phyloP scores from a whole-genome alignment of 2,888 invertebrate genomes.

The Tachina lurida region DNA sequence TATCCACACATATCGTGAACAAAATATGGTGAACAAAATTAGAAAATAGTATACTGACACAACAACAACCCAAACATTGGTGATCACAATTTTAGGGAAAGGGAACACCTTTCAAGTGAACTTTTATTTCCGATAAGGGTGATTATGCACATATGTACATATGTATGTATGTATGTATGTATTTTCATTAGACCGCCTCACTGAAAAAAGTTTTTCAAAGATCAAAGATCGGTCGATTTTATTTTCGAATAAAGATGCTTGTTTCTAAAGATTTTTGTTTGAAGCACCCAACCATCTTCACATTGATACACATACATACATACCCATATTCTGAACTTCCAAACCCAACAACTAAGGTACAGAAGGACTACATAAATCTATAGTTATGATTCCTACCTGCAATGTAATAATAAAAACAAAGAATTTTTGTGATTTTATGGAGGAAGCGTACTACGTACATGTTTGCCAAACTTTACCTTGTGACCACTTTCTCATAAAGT shows the following conservation, averaged over 20 bases:
- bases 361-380: conserved; percentile 98
- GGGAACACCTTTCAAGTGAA: no score
- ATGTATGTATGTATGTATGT: background rate
- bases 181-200: background rate
- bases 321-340: conserved; percentile 90
- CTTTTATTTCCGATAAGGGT: background rate
- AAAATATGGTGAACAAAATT: no score
- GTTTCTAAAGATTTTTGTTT: no score
- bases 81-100: no score
- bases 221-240: no score
- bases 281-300: conserved; percentile 94
- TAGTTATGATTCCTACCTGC: conserved; percentile 95
- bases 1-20: no score
- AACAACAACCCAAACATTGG: no score
- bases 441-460: no score
- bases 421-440: no score
- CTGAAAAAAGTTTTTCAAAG: no score
- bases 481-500: conserved; percentile 90
- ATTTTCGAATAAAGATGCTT: no score
- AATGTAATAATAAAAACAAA: conserved; percentile 72
- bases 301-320: conserved; percentile 86
- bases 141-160: background rate
- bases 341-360: conserved; percentile 94
- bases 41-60: no score
- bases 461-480: conserved; percentile 85